Percentiles rank a stretch among this genome's conserved stretches.
Evolutionary conservation across 2,113 vertebrate species (phyloP).

Genomic region (Atrichornis clamosus): DNA sequence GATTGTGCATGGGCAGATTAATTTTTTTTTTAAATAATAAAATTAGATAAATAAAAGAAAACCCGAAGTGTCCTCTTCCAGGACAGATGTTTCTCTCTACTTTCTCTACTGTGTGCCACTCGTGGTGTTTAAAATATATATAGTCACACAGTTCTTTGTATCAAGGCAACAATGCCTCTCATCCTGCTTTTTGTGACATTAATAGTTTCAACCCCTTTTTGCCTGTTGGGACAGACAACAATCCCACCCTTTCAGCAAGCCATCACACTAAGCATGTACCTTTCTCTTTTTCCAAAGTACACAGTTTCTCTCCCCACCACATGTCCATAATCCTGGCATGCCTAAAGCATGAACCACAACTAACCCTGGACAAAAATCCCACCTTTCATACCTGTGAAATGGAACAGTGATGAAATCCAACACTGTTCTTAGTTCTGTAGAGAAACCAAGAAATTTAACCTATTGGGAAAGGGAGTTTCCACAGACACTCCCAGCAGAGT

Average conservation of each 20-base stretch:
- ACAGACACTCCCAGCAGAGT: background rate
- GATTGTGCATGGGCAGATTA: background rate
- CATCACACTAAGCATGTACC: background rate
- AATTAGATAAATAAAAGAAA: background rate
- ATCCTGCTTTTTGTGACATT: background rate
- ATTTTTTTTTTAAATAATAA: background rate
- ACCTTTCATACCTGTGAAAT: background rate
- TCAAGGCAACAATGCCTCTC: background rate
- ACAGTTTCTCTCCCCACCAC: background rate
- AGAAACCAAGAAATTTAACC: slow-evolving; percentile 1
- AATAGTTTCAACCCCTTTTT: background rate
- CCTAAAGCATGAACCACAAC: background rate
- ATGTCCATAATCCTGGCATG: background rate
- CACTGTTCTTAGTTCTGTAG: background rate
- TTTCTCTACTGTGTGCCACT: background rate
- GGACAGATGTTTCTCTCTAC: background rate
- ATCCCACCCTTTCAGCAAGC: background rate
- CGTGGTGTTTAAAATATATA: background rate
- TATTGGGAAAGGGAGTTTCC: background rate
- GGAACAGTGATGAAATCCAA: background rate
- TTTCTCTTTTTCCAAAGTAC: background rate
- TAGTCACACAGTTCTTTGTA: background rate
- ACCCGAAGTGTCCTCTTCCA: background rate
- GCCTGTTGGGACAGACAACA: background rate
- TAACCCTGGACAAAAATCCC: background rate